phyloP scores from a whole-genome alignment of 1,140 invertebrate genomes.

The Zaprionus tsacasi region DNA sequence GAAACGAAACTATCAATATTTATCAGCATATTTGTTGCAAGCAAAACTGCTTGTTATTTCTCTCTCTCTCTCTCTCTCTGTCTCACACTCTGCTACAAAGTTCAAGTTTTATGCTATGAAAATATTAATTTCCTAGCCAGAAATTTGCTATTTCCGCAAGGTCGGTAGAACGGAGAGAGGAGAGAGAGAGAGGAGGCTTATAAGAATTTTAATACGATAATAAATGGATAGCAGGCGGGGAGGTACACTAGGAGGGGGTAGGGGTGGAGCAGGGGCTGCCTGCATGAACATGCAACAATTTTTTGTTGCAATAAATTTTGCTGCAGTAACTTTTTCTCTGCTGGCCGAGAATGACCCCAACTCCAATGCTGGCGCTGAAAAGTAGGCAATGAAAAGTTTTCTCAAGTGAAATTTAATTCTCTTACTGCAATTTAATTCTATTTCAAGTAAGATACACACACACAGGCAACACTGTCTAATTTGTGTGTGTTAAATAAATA shows the following conservation, averaged over 20 bases:
- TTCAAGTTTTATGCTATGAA: constrained; percentile 64
- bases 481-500: constrained; percentile 9
- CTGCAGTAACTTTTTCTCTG: constrained; percentile 50
- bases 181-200: constrained; percentile 20
- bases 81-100: constrained; percentile 35
- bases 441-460: constrained; percentile 2
- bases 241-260: background rate
- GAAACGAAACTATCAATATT: constrained; percentile 2
- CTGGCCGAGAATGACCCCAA: constrained; percentile 48
- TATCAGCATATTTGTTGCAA: background rate
- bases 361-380: constrained; percentile 18
- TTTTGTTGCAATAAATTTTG: constrained; percentile 66
- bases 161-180: background rate
- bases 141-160: constrained; percentile 80
- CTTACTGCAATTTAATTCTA: background rate
- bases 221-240: constrained; percentile 48
- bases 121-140: constrained; percentile 81
- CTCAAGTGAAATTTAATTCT: constrained; percentile 39
- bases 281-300: constrained; percentile 21
- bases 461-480: background rate
- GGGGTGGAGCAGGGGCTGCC: background rate
- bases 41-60: background rate
- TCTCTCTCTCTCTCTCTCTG: background rate
- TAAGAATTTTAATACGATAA: constrained; percentile 77
- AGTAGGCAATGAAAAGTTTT: constrained; percentile 27